Conservation (phyloP, 2,113 vertebrate genomes). For the Caracal caracal region DNA sequence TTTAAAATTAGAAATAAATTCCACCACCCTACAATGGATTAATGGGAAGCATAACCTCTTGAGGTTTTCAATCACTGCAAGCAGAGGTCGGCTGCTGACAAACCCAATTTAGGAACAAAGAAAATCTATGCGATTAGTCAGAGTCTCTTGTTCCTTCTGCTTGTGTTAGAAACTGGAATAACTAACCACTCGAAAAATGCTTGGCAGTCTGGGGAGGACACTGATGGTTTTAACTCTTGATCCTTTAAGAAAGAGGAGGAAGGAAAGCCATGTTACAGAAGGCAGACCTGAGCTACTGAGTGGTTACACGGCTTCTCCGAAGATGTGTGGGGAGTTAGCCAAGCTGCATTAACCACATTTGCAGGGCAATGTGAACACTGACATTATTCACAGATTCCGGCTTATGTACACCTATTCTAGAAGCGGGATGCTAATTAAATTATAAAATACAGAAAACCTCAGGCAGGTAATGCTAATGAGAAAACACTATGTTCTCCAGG, state of each 20-base stretch:
- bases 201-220: rapidly evolving
- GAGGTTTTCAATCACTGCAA: rapidly evolving
- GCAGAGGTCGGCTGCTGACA: background rate
- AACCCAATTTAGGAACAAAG: too few species aligned
- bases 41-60: rapidly evolving
- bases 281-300: background rate
- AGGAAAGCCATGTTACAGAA: background rate
- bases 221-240: too few species aligned
- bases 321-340: rapidly evolving
- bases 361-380: background rate
- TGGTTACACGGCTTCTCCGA: background rate
- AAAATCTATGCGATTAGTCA: background rate
- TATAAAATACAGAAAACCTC: background rate
- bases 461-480: background rate
- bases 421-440: background rate
- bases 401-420: too few species aligned
- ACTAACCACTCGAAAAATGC: too few species aligned
- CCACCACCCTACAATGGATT: background rate
- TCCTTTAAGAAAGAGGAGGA: background rate
- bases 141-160: background rate
- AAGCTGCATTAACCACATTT: too few species aligned
- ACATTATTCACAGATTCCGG: background rate
- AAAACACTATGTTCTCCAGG: background rate
- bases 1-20: background rate
- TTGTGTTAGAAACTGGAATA: background rate